Base-by-base conservation (phyloP, 2,797 vertebrate genomes). In the Anisognathus igniventris region DNA sequence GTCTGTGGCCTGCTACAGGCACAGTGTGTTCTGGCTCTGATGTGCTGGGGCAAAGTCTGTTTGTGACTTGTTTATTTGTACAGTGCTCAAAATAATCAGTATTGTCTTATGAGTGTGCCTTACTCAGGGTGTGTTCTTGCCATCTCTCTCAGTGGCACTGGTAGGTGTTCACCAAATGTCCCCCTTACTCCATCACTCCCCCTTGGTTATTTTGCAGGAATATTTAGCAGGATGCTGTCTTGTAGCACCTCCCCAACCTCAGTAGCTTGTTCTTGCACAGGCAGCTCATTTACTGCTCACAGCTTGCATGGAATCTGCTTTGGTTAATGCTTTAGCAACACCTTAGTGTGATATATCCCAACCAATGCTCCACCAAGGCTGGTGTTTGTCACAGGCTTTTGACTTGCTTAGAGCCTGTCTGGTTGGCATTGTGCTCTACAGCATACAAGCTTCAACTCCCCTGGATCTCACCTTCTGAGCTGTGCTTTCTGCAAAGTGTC, bases 1-100 rank as follows among this genome's bases (percentile, higher is more conserved):
- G 53, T 33, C 4, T 5, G 33, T 57, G 68, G 40, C 37, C 16
- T 0, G 1, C 20, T 25, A 1, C 0, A 0, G 62, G 33, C 37
- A 42, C 42, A 23, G 42, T 0, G 0, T 12, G 42, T 57, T 68
- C 73, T 75, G 58, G 35, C 45, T 82, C 51, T 64, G 40, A 79
- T 48, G 5, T 2, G 2, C 64, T 27, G 24, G 50, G 39, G 17
- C 48, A 35, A 74, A 77, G 28, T 28, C 57, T 39, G 28, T 44
- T 77, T 68, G 24, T n/a, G 42, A 35, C 58, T 72, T 60, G 33
- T 48, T 54, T 54, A 5, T 93, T 88, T 53, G 35, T n/a, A 10
- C 22, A 37, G 54, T 18, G 54, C 40, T 68, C 24, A 68, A 61
- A 94, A 86, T 64, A 33, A 39, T 50, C 31, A 8, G 12, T 21